These are phyloP conservation scores for Pseudococcus longispinus DNA, from an alignment of 2,888 invertebrate genomes.

Conservation along the genomic window DNA sequence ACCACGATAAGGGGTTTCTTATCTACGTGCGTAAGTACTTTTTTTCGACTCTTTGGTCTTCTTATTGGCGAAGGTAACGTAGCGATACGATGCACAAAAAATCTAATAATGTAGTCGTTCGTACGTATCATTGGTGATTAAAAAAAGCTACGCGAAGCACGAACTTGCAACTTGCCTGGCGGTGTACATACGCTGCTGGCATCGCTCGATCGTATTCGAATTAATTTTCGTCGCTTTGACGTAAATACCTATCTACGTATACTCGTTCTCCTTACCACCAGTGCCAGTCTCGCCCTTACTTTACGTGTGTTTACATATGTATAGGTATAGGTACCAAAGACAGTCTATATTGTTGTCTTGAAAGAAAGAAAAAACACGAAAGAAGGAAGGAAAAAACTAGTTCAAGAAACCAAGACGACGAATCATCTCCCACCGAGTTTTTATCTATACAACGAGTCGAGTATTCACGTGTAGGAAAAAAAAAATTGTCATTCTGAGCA, in stretches of 20 bases:
- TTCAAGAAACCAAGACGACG: not conserved
- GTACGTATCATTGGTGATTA: not conserved
- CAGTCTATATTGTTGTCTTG: not conserved
- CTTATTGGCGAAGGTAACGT: not conserved
- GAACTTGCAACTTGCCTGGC: not conserved
- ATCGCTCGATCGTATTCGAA: not conserved
- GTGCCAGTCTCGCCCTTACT: not conserved
- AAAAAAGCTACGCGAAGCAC: not conserved
- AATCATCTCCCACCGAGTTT: constrained; percentile 11
- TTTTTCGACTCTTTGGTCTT: not conserved
- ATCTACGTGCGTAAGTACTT: constrained; percentile 6
- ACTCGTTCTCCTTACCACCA: not conserved
- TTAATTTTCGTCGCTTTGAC: not conserved
- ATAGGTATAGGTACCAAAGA: too few species aligned
- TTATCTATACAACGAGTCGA: not conserved
- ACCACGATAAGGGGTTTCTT: not conserved
- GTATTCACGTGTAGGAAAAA: not conserved
- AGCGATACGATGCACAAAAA: not conserved
- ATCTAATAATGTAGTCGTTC: too few species aligned
- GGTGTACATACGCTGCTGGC: too few species aligned
- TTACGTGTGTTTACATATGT: too few species aligned
- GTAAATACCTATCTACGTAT: not conserved
- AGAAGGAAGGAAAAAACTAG: not conserved
- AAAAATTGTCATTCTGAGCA: not conserved
- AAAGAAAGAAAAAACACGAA: not conserved